Conservation (phyloP, 2,888 invertebrate species). For the Latrodectus hesperus region DNA sequence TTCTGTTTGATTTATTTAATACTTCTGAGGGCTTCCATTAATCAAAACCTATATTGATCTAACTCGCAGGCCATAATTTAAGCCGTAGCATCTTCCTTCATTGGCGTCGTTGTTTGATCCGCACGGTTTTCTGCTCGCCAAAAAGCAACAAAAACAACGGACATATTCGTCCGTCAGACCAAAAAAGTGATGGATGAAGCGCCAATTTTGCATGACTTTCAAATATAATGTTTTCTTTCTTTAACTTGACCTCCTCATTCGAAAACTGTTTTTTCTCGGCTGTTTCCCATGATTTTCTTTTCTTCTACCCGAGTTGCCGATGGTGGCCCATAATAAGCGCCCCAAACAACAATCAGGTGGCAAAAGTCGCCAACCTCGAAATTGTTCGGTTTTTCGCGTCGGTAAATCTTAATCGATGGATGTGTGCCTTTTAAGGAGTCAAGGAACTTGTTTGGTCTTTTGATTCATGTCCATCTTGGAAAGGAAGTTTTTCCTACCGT, state of each 20-base stretch:
- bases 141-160: not conserved
- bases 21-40: too few species aligned
- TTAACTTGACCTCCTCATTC: not conserved
- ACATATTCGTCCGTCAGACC: not conserved
- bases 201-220: conserved; percentile 1
- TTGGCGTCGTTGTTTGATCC: too few species aligned
- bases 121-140: too few species aligned
- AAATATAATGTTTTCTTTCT: not conserved
- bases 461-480: conserved; percentile 23
- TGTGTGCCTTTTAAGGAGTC: conserved; percentile 11
- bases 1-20: too few species aligned
- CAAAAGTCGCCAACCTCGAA: conserved; percentile 45
- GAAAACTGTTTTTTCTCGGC: not conserved
- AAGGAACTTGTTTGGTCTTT: conserved; percentile 37
- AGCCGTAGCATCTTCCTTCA: too few species aligned
- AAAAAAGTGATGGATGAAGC: not conserved
- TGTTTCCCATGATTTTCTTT: not conserved
- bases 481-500: not conserved
- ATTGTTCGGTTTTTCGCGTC: not conserved
- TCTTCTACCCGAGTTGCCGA: not conserved
- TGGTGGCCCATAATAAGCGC: conserved; percentile 15
- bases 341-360: conserved; percentile 27
- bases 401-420: conserved; percentile 20
- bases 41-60: too few species aligned
- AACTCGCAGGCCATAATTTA: too few species aligned